These are phyloP conservation scores for Athetis lepigone DNA, from an alignment of 2,888 invertebrate genomes.

Conservation along the genomic window DNA sequence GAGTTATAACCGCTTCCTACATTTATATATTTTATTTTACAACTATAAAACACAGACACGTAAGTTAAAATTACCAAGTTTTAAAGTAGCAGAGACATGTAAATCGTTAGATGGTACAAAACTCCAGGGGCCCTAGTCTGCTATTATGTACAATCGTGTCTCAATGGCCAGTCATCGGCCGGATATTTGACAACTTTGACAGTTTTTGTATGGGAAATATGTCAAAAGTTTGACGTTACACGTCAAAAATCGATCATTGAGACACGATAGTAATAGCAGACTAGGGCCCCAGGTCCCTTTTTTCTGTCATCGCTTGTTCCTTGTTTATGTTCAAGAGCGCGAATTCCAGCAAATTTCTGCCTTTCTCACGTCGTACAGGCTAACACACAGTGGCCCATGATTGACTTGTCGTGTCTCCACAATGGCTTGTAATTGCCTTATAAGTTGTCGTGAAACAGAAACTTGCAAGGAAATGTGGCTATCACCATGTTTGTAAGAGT, in stretches of 20 bases:
- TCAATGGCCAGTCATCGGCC: no score
- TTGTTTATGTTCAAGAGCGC: constrained; percentile 20
- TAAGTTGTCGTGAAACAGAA: constrained; percentile 37
- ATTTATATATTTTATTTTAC: not conserved
- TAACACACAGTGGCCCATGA: constrained; percentile 31
- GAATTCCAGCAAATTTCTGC: constrained; percentile 40
- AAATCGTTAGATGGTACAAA: constrained; percentile 17
- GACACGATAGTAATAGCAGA: no score
- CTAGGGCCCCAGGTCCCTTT: constrained; percentile 33
- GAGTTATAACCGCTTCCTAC: not conserved
- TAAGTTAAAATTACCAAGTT: not conserved
- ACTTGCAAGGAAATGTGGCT: constrained; percentile 36
- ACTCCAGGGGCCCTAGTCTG: no score
- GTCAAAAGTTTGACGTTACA: no score
- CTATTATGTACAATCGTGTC: no score
- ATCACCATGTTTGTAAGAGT: constrained; percentile 25
- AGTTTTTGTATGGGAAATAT: no score
- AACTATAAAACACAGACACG: not conserved
- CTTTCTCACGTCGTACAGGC: constrained; percentile 37
- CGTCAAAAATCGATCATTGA: no score
- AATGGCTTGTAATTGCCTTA: constrained; percentile 54
- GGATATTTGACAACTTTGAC: no score
- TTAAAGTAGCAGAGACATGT: constrained; percentile 8
- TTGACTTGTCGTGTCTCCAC: constrained; percentile 48
- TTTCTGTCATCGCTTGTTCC: constrained; percentile 37